Evolutionary conservation across 1,140 invertebrate species (phyloP).

Genomic region (Sitodiplosis mosellana): DNA sequence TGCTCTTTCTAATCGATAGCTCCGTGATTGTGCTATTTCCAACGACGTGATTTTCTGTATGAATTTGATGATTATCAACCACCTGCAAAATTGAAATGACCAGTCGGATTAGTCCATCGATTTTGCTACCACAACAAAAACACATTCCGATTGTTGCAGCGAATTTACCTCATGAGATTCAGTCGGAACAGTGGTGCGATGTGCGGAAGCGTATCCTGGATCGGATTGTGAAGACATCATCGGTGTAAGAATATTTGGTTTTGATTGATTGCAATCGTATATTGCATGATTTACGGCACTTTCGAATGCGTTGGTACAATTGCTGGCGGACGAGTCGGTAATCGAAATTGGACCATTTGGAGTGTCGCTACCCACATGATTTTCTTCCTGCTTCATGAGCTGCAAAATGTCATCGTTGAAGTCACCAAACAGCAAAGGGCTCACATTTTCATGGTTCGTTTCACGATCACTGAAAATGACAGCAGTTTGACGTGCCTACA

Average conservation of each 20-base stretch:
- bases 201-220: background rate
- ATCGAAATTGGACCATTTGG: background rate
- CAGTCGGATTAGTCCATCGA: too few relatives aligned
- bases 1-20: background rate
- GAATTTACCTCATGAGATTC: background rate
- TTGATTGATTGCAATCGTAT: background rate
- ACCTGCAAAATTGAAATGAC: too few relatives aligned
- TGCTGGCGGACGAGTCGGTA: background rate
- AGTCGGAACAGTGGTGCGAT: background rate
- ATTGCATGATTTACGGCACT: background rate
- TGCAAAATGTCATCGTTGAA: slow-evolving; percentile 23
- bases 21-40: background rate
- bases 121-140: too few relatives aligned
- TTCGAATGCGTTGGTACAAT: background rate
- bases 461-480: slow-evolving; percentile 37
- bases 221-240: slow-evolving; percentile 1
- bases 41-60: background rate
- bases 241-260: background rate
- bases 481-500: slow-evolving; percentile 30
- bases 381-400: slow-evolving; percentile 13
- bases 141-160: too few relatives aligned
- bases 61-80: background rate
- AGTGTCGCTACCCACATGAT: background rate
- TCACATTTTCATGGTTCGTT: slow-evolving; percentile 8
- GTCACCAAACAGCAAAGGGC: slow-evolving; percentile 19